phyloP scores from a whole-genome alignment of 2,797 vertebrate species.

The Emydoidea blandingii region DNA sequence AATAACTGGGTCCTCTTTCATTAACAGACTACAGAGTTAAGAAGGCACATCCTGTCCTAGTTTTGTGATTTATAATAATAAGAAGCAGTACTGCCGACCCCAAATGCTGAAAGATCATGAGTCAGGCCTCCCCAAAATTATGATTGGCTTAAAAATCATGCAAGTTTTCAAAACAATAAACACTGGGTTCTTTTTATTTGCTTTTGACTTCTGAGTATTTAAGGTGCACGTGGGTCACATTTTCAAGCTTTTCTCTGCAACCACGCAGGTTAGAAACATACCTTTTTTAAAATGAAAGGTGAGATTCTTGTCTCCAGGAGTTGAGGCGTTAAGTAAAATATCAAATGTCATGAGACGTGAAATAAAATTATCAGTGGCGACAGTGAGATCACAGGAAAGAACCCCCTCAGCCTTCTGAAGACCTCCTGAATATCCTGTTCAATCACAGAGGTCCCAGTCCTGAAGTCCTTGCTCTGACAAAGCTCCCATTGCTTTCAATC shows the following conservation, averaged over 20 bases:
- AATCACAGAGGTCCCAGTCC: neutral
- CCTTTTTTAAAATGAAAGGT: neutral
- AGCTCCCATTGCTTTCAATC: neutral
- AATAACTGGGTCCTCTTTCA: neutral
- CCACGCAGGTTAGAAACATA: neutral
- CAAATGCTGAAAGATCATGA: neutral
- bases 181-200: neutral
- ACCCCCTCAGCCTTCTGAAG: neutral
- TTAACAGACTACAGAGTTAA: neutral
- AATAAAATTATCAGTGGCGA: neutral
- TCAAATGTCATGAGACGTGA: neutral
- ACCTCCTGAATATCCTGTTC: neutral
- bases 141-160: neutral
- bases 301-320: neutral
- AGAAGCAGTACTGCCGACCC: neutral
- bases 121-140: accelerated
- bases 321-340: neutral
- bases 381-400: neutral
- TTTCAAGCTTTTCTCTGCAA: neutral
- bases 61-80: neutral
- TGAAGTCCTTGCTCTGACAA: neutral
- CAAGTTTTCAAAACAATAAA: neutral
- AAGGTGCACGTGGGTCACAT: neutral
- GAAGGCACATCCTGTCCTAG: accelerated
- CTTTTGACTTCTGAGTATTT: neutral